Base-by-base conservation (phyloP, 2,113 vertebrate species). In the Dipodomys ordii region DNA sequence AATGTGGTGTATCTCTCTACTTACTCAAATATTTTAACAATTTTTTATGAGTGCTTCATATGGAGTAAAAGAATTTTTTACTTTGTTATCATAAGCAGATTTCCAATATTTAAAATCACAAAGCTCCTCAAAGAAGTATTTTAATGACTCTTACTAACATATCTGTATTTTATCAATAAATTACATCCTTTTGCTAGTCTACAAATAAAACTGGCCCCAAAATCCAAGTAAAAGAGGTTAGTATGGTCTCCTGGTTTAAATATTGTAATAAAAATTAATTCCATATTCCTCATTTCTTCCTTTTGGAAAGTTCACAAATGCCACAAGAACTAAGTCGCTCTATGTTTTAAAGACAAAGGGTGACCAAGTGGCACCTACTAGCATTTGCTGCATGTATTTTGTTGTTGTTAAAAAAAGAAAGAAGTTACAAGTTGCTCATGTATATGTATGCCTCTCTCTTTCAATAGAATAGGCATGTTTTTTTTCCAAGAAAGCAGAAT, bases 51-150 rank as follows among this genome's bases (percentile, higher is more conserved):
- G 22, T 30, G 3, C 67, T 84, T 78, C 18, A 2, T 57, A n/a
- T 57, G 53, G 1, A 57, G 53, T 57, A 16, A 16, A 57, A 18
- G 53, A 57, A 28, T 80, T 89, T 62, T 53, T 20, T 32, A 11
- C 49, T 57, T 71, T 84, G 60, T 2, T 57, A 80, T 30, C 32
- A 60, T 73, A 57, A 20, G 67, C 4, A 92, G 27, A 68, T 79
- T 69, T 35, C 60, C 81, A 81, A 91, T 65, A 15, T 84, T 92
- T 69, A 80, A 69, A 79, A 18, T 35, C 35, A 86, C 44, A 90
- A 1, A 92, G 28, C 16, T 88, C 27, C 27, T 49, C 57, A 72
- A 79, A 46, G 78, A 46, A 23, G 4, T 76, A 81, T 68, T 76
- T 77, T 81, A 74, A 23, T 86, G 74, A 83, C 19, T 76, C 60